A percentile compares a stretch with the other conserved stretches of the same genome.
Conservation (phyloP, 2,888 invertebrate species). For the Ligdia adustata region DNA sequence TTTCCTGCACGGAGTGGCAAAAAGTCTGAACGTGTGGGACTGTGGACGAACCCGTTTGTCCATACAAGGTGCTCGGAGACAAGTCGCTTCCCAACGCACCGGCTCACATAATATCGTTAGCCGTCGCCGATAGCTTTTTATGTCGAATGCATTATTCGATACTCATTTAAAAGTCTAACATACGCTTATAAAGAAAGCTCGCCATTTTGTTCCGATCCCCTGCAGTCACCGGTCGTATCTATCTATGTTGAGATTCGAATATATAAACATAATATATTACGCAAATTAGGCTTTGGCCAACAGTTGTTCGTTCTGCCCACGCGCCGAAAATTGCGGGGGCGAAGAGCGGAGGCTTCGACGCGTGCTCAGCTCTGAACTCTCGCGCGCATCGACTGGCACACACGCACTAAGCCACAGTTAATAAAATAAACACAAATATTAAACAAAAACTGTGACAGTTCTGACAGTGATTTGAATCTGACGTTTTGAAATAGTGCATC, state of each 20-base stretch:
- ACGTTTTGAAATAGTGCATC: slow-evolving; percentile 51
- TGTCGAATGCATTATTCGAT: slow-evolving; percentile 83
- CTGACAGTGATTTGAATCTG: slow-evolving; percentile 44
- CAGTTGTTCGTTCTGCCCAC: slow-evolving; percentile 67
- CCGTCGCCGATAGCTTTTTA: slow-evolving; percentile 81
- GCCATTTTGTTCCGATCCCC: slow-evolving; percentile 78
- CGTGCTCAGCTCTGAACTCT: slow-evolving; percentile 69
- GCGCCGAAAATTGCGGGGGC: slow-evolving; percentile 78
- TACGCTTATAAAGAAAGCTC: slow-evolving; percentile 79
- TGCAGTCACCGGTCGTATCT: slow-evolving; percentile 71
- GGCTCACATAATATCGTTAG: slow-evolving; percentile 83
- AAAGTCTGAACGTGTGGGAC: slow-evolving; percentile 83
- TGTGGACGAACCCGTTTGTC: slow-evolving; percentile 80
- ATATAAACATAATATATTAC: slow-evolving; percentile 63
- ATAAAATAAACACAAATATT: slow-evolving; percentile 49
- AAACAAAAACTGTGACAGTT: slow-evolving; percentile 43
- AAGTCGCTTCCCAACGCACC: slow-evolving; percentile 79
- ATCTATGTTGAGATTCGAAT: slow-evolving; percentile 9
- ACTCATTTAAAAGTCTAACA: slow-evolving; percentile 84
- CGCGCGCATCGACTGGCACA: slow-evolving; percentile 72
- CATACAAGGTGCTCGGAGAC: slow-evolving; percentile 78
- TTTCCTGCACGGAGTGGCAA: slow-evolving; percentile 74
- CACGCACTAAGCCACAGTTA: slow-evolving; percentile 57
- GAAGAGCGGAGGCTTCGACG: slow-evolving; percentile 73
- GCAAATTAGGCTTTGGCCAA: slow-evolving; percentile 77